Conservation (phyloP, 1,140 invertebrate species). For the Gerris buenoi region DNA sequence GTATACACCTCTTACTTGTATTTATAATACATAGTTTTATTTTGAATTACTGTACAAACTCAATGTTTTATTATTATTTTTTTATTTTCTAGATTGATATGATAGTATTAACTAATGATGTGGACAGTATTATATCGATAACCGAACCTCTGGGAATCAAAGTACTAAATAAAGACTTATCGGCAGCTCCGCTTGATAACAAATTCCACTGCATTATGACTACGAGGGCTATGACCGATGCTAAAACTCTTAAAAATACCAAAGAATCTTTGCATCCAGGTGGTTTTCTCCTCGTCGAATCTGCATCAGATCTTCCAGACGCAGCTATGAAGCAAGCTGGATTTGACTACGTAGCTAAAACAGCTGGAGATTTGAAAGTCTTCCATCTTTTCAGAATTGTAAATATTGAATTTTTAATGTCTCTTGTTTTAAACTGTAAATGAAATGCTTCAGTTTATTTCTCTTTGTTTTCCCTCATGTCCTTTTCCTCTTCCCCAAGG, state of each 20-base stretch:
- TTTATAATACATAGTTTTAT: not conserved
- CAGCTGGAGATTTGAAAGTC: not conserved
- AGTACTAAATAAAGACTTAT: conserved; percentile 37
- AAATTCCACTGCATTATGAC: conserved; percentile 49
- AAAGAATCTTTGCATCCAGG: not conserved
- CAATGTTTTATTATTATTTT: not conserved
- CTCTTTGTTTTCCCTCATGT: conserved; percentile 36
- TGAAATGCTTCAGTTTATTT: conserved; percentile 40
- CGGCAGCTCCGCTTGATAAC: conserved; percentile 35
- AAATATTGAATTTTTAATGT: conserved; percentile 23
- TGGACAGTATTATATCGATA: conserved; percentile 31
- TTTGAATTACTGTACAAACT: not conserved
- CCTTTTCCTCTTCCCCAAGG: too few relatives aligned
- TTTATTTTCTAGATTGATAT: conserved; percentile 27
- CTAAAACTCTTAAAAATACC: not conserved
- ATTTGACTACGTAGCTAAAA: not conserved
- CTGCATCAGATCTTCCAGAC: not conserved
- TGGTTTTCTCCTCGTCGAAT: not conserved
- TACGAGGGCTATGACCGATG: conserved; percentile 35
- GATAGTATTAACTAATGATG: conserved; percentile 25
- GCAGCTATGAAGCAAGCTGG: not conserved
- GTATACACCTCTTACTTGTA: too few relatives aligned
- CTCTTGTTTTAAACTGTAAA: conserved; percentile 33
- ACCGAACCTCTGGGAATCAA: conserved; percentile 41
- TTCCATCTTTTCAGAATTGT: not conserved